A percentile compares a stretch with the other conserved stretches of the same genome.
phyloP scores from a whole-genome alignment of 2,113 vertebrate species.

The Phylloscopus whistleri region DNA sequence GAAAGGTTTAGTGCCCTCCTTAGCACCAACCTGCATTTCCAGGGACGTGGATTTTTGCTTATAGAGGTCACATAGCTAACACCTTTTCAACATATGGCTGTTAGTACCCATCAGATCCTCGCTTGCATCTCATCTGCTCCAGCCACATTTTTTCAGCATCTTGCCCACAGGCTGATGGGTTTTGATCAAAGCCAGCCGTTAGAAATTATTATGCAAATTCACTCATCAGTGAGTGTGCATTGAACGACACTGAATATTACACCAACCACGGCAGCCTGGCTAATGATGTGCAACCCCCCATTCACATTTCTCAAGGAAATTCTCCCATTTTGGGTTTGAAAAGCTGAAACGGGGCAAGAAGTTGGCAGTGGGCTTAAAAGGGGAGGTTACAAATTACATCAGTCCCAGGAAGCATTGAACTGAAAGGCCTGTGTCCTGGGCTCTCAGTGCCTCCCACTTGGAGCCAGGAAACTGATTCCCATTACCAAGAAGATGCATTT shows the following conservation, averaged over 20 bases:
- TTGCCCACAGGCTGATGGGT: background rate
- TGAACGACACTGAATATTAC: background rate
- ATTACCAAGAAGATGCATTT: background rate
- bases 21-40: background rate
- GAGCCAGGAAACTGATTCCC: background rate
- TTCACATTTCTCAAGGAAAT: background rate
- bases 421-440: background rate
- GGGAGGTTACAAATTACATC: background rate
- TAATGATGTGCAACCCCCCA: background rate
- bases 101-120: background rate
- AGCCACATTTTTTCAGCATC: background rate
- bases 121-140: background rate
- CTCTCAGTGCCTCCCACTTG: background rate
- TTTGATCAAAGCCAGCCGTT: background rate
- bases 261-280: background rate
- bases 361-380: background rate
- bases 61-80: background rate
- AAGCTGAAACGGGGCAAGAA: background rate
- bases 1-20: background rate
- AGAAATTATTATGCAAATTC: conserved; percentile 4
- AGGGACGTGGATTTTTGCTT: background rate
- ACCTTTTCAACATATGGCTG: background rate
- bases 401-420: background rate
- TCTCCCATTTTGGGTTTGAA: background rate
- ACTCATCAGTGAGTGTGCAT: background rate